Percentiles rank a stretch among this genome's conserved stretches.
Conservation (phyloP, 2,797 vertebrate genomes). For the Babyrousa celebensis region DNA sequence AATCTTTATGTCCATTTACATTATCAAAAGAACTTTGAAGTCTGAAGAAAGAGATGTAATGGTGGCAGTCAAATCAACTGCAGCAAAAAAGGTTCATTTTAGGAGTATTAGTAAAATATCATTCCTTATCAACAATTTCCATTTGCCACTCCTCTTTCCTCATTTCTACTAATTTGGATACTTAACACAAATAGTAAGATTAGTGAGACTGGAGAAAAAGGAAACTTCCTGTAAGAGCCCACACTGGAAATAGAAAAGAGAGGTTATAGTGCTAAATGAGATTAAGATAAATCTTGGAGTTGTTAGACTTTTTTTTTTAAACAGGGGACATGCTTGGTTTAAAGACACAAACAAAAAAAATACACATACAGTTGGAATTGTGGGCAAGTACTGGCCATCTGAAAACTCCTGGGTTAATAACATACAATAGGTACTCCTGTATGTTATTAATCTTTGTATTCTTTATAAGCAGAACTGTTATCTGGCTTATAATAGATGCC, state of each 20-base stretch:
- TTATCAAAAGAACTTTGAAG: slow-evolving; percentile 49
- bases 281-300: slow-evolving; percentile 44
- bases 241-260: slow-evolving; percentile 36
- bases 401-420: not conserved
- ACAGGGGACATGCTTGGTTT: not conserved
- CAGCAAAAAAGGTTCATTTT: slow-evolving; percentile 57
- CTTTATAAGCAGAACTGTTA: not conserved
- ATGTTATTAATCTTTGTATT: not conserved
- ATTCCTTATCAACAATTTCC: not conserved
- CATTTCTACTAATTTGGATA: slow-evolving; percentile 27
- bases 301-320: not conserved
- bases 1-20: not conserved
- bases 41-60: slow-evolving; percentile 4
- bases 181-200: slow-evolving; percentile 35
- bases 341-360: not conserved
- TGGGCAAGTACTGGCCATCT: not conserved
- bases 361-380: not conserved
- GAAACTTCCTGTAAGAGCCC: not conserved
- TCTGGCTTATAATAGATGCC: not conserved
- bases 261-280: slow-evolving; percentile 13
- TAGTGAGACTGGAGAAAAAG: slow-evolving; percentile 17
- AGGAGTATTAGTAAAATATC: not conserved
- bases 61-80: not conserved
- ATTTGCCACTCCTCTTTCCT: not conserved
- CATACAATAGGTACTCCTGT: not conserved